phyloP scores from a whole-genome alignment of 1,140 invertebrate genomes.

The Frieseomelitta varia region DNA sequence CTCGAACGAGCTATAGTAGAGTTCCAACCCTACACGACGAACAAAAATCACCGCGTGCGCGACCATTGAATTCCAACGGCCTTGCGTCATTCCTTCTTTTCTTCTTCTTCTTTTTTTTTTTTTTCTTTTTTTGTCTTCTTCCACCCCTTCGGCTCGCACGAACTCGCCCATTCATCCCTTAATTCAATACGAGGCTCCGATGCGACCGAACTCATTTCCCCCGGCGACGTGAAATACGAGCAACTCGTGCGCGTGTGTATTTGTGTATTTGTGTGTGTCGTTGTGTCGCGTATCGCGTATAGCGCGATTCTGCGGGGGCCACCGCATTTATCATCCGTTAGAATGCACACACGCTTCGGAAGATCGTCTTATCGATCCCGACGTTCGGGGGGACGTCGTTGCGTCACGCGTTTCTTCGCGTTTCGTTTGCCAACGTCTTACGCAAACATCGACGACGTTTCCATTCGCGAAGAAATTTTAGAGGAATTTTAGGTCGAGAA shows the following conservation, averaged over 20 bases:
- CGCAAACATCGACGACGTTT: too few relatives aligned
- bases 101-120: background rate
- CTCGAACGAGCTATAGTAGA: background rate
- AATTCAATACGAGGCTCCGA: slow-evolving; percentile 22
- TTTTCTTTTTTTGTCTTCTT: too few relatives aligned
- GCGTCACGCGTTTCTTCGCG: background rate
- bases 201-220: slow-evolving; percentile 29
- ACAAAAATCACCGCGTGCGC: background rate
- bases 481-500: background rate
- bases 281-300: background rate
- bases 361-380: slow-evolving; percentile 7
- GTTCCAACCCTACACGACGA: too few relatives aligned
- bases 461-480: background rate
- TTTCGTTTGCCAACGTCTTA: background rate
- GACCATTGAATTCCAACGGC: background rate
- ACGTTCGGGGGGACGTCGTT: background rate
- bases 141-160: background rate
- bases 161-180: background rate
- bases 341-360: background rate
- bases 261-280: background rate
- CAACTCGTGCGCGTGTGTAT: background rate
- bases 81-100: background rate
- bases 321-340: slow-evolving; percentile 13
- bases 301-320: too few relatives aligned
- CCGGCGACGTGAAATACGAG: slow-evolving; percentile 10